These are phyloP conservation scores for Pardosa pseudoannulata DNA, from an alignment of 2,888 invertebrate genomes.

Conservation along the genomic window DNA sequence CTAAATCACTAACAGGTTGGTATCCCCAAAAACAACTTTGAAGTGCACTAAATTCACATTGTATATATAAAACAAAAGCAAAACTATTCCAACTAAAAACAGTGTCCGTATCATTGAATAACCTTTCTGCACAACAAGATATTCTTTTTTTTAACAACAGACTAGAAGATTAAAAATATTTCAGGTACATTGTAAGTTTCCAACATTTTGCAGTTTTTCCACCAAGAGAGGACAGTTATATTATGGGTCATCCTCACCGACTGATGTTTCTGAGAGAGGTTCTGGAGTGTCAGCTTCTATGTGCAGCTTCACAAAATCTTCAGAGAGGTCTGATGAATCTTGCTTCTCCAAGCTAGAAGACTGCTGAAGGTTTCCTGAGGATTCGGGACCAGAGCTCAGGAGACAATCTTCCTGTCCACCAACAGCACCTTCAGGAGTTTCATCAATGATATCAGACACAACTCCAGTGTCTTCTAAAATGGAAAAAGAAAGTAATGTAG, in stretches of 20 bases:
- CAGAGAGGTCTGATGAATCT: not conserved
- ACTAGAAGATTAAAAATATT: conserved; percentile 58
- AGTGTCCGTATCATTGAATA: not conserved
- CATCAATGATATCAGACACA: conserved; percentile 33
- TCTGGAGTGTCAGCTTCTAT: not conserved
- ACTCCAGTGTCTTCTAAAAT: conserved; percentile 7
- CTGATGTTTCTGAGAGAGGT: not conserved
- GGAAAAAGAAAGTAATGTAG: not conserved
- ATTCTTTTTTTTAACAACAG: conserved; percentile 26
- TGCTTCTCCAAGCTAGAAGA: not conserved
- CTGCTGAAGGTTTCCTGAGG: not conserved
- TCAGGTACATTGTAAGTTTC: conserved; percentile 57
- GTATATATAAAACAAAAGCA: not conserved
- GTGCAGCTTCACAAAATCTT: conserved; percentile 13
- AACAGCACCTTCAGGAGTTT: conserved; percentile 54
- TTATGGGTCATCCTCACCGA: not conserved
- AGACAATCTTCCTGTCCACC: conserved; percentile 30
- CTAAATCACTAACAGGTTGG: not conserved
- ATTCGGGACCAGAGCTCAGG: not conserved
- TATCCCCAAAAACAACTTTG: not conserved
- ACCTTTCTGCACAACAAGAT: not conserved
- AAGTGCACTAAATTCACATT: not conserved
- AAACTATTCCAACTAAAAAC: not conserved
- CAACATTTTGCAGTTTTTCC: conserved; percentile 1
- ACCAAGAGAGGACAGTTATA: not conserved